Percentiles rank a stretch among this genome's conserved stretches.
Conservation (phyloP, 2,113 vertebrate species). For the Archilochus colubris region DNA sequence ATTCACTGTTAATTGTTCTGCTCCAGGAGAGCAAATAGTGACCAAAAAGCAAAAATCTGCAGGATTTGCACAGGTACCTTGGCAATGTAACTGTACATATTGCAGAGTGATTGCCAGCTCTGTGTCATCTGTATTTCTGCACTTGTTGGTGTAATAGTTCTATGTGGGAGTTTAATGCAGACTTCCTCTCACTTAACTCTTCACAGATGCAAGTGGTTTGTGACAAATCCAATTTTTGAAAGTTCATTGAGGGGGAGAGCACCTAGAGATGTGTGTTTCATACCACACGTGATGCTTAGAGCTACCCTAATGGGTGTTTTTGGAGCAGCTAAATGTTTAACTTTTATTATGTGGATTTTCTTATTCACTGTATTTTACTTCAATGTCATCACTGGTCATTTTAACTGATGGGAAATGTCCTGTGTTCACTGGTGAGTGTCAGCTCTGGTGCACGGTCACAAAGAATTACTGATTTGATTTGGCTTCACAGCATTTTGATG, state of each 20-base stretch:
- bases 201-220: neutral
- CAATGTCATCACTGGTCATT: neutral
- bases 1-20: rapidly evolving
- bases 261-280: rapidly evolving
- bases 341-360: neutral
- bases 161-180: neutral
- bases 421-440: neutral
- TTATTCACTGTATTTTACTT: neutral
- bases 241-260: neutral
- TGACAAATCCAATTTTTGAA: neutral
- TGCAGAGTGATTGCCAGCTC: rapidly evolving
- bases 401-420: neutral
- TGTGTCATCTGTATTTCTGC: rapidly evolving
- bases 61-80: neutral
- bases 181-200: neutral
- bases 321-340: neutral
- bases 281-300: rapidly evolving
- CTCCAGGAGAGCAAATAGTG: rapidly evolving
- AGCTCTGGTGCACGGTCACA: neutral
- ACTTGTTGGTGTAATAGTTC: neutral
- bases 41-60: neutral
- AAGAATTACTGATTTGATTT: neutral
- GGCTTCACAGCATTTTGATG: neutral
- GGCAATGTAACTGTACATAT: rapidly evolving
- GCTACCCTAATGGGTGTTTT: rapidly evolving